Evolutionary conservation across 2,113 vertebrate genomes (phyloP), one percentile per base, ranked within the genome.

Genomic region (Haemorhous mexicanus): DNA sequence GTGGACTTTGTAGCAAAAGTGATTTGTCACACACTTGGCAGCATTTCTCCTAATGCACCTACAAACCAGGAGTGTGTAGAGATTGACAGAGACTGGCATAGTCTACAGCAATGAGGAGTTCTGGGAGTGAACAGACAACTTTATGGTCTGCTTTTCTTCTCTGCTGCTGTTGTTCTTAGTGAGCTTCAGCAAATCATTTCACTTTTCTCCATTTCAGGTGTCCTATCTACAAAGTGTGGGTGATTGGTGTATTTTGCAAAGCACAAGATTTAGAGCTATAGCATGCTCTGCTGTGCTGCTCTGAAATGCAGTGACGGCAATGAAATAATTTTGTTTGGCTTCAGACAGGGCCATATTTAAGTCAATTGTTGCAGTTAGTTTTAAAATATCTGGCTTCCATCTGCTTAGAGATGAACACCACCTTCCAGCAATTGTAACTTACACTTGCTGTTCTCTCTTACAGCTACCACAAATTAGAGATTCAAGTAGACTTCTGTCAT

Each of bases 291-390:
- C 69, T 87, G 64, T 76, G 43, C 69, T 82, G 49, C 72, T 95
- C 49, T 66, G 82, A 83, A 92, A 63, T 3, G 3, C 61, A 15
- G 35, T 55, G 82, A 93, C 75, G 44, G 89, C 91, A 87, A 23
- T 50, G 66, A 49, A 89, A 72, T 75, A 46, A 93, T 84, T 95
- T 84, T 89, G 22, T 76, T 94, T 94, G 56, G 24, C 89, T 95
- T 92, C 91, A 93, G 70, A 95, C 39, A 63, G 63, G 70, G 59
- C 90, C 56, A 30, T 84, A 94, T 95, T 93, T 89, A 95, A 97
- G 85, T 85, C 79, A 86, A 30, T 87, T 84, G 76, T 81, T 94
- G 90, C 80, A 78, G 68, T 90, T 96, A 79, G 55, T 94, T 96
- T 91, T 95, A 79, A 93, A 95, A 84, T 94, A 89, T 46, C 79